phyloP scores from a whole-genome alignment of 2,888 invertebrate species.

The Hyppa rectilinea region DNA sequence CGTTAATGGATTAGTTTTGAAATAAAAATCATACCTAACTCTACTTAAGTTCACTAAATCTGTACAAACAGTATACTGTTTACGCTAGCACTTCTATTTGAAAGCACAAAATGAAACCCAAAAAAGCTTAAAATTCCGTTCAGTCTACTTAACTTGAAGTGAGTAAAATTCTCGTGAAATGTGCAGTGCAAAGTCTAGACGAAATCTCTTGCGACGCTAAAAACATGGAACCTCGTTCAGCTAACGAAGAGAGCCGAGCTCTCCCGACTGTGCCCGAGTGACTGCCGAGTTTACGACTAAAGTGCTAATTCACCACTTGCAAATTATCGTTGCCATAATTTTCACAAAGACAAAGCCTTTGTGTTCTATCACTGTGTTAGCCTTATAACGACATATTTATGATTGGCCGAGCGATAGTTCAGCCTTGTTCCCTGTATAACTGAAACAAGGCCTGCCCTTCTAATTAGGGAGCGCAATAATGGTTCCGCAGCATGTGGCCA shows the following conservation, averaged over 20 bases:
- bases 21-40: background rate
- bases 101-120: constrained; percentile 27
- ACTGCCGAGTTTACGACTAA: constrained; percentile 31
- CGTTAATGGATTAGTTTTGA: background rate
- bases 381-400: constrained; percentile 60
- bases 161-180: constrained; percentile 42
- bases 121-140: constrained; percentile 38
- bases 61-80: background rate
- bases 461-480: constrained; percentile 82
- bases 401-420: constrained; percentile 69
- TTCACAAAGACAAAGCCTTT: constrained; percentile 67
- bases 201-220: constrained; percentile 34
- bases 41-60: background rate
- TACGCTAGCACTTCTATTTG: background rate
- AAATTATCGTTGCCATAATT: constrained; percentile 66
- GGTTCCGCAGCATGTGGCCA: constrained; percentile 75
- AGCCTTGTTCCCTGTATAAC: constrained; percentile 53
- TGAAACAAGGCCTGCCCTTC: constrained; percentile 73
- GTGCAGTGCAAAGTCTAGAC: constrained; percentile 48
- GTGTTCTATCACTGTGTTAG: constrained; percentile 59
- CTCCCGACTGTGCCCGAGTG: constrained; percentile 31
- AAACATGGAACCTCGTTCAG: constrained; percentile 36
- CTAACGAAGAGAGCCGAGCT: constrained; percentile 33
- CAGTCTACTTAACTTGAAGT: constrained; percentile 43
- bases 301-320: constrained; percentile 59